These are phyloP conservation scores for Bradypodion pumilum DNA, from an alignment of 2,797 vertebrate genomes.

Conservation along the genomic window DNA sequence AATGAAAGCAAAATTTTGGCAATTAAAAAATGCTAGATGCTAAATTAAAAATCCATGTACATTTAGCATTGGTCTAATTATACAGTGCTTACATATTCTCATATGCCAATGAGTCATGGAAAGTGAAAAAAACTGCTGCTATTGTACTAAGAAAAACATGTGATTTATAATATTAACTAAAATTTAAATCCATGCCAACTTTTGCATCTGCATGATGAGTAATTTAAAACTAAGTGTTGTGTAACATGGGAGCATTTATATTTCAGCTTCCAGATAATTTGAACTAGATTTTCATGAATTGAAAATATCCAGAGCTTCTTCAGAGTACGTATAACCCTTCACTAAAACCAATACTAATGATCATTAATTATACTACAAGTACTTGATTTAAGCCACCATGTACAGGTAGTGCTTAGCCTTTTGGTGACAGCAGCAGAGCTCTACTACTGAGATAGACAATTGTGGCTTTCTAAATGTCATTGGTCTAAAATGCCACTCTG, in stretches of 20 bases:
- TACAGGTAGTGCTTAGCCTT: too few species aligned
- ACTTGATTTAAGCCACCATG: too few species aligned
- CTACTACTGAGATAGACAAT: neutral
- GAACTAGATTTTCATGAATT: neutral
- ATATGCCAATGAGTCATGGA: neutral
- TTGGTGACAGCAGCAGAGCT: neutral
- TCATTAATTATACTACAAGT: too few species aligned
- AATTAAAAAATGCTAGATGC: conserved; percentile 19
- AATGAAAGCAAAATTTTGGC: neutral
- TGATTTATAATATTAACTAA: too few species aligned
- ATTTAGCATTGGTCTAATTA: neutral
- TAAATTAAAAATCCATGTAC: neutral
- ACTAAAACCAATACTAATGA: too few species aligned
- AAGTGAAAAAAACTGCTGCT: neutral
- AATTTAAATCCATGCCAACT: neutral
- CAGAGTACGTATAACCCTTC: neutral
- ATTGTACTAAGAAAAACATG: neutral
- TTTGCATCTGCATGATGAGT: conserved; percentile 3
- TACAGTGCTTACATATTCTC: neutral
- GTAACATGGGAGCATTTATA: neutral
- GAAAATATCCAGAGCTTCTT: neutral
- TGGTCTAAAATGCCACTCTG: too few species aligned
- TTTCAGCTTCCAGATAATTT: neutral
- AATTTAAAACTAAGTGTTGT: neutral
- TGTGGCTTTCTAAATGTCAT: neutral